Evolutionary conservation across 2,888 invertebrate species (phyloP), one percentile per base, ranked within the genome.

Genomic region (Elmis aenea): DNA sequence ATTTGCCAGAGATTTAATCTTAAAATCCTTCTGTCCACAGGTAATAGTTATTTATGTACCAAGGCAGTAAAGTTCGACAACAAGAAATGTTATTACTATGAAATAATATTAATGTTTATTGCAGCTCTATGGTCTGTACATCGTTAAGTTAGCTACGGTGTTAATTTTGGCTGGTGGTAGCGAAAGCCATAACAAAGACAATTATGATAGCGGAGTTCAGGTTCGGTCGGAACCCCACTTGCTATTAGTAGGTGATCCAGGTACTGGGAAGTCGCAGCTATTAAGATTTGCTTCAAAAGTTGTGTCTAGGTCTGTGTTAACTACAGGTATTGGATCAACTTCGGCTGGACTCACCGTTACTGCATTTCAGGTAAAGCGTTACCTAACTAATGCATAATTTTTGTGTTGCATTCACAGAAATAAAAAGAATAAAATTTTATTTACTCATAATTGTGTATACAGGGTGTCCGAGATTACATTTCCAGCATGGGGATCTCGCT

Each of bases 301-400:
- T 62, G 79, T 73, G 2, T 76, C 85, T 0, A 73, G 91, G 5
- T 83, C 90, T 0, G 85, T 92, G 5, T 71, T 87, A 48, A 90
- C 91, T 0, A 90, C 90, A 2, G 92, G 92, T 1, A 78, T 88
- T 13, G 91, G 91, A 1, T 84, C 85, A 18, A 88, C 91, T 0
- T 76, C 83, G 29, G 93, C 93, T 40, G 93, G 93, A 1, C 76
- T 93, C 9, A 93, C 93, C 4, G 92, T 89, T 40, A 79, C 89
- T 18, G 92, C 91, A 28, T 74, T 89, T 8, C 83, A 83, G 75
- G 90, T 87, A 66, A 40, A 9, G 13, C n/a, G n/a, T n/a, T n/a
- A n/a, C n/a, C n/a, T n/a, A n/a, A n/a, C n/a, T n/a, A n/a, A 16
- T n/a, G n/a, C n/a, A n/a, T n/a, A n/a, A n/a, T n/a, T n/a, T n/a